A percentile compares a stretch with the other conserved stretches of the same genome.
Evolutionary conservation across 2,888 invertebrate species (phyloP).

Genomic region (Oxystoma pomonae): DNA sequence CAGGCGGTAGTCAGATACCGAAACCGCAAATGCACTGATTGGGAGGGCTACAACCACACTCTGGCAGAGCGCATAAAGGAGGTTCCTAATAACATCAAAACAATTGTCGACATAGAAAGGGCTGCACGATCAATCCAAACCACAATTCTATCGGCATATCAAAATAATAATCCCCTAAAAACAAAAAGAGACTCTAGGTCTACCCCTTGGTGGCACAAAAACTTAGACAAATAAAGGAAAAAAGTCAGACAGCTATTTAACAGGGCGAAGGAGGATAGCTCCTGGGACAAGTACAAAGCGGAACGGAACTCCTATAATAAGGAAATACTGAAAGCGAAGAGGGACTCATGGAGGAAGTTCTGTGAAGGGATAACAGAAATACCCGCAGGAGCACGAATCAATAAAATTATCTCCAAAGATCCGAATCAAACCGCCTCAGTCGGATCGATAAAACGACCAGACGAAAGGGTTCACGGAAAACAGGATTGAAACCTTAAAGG

Average conservation of each 20-base stretch:
- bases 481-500: no score
- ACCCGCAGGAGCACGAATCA: background rate
- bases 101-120: background rate
- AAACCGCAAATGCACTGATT: constrained; percentile 7
- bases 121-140: background rate
- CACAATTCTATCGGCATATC: no score
- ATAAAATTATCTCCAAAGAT: constrained; percentile 6
- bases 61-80: background rate
- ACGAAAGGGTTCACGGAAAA: no score
- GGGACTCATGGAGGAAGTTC: no score
- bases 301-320: constrained; percentile 8
- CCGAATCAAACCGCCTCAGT: no score
- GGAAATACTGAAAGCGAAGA: no score
- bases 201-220: constrained; percentile 5
- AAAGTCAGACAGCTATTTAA: constrained; percentile 8
- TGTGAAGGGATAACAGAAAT: constrained; percentile 2
- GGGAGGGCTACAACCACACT: background rate
- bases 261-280: background rate
- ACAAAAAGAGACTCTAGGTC: background rate
- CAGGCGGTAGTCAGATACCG: background rate
- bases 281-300: constrained; percentile 2
- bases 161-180: no score
- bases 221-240: no score
- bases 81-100: background rate
- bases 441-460: no score